Evolutionary conservation across 2,888 invertebrate species (phyloP), one percentile per base, ranked within the genome.

Genomic region (Melanophora roralis): DNA sequence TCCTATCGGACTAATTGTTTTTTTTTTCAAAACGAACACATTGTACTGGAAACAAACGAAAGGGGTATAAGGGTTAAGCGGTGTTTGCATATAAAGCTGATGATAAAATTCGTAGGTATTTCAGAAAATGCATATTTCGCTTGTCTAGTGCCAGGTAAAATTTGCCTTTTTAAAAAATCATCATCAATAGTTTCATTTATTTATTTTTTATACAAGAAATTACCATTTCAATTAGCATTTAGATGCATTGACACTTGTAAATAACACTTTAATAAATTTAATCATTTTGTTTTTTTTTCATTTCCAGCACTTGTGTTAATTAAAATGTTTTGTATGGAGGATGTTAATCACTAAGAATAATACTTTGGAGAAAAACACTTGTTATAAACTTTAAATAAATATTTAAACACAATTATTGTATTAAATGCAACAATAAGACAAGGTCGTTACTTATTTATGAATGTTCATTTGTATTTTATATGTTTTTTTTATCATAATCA

Each of bases 221-320:
- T 65, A 27, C 36, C 14, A 60, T 47, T 74, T 74, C 74, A 79
- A 75, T 79, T 79, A 65, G 60, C 74, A 36, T 12, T 34, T 36
- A 12, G 68, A n/a, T n/a, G n/a, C n/a, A n/a, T n/a, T n/a, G n/a
- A 27, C 69, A 71, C 74, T 79, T 64, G 65, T 40, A 14, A 23
- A 57, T 69, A 59, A 64, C 67, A 60, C n/a, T 72, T 38, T 55
- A 72, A 73, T 67, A 67, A 73, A 43, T 73, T 47, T 45, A 72
- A 68, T 71, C 71, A 49, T 36, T 49, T 49, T 2, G 19, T 43
- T 43, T 19, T 40, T 32, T 16, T 53, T n/a, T 16, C 12, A 14
- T 16, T 14, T 49, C 49, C 12, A 21, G 14, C 64, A 51, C 9
- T 11, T 60, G 40, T 14, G 27, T 27, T 19, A 71, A 32, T 51